A percentile compares a stretch with the other conserved stretches of the same genome.
Evolutionary conservation across 2,113 vertebrate species (phyloP).

Genomic region (Anarhynchus alexandrinus): DNA sequence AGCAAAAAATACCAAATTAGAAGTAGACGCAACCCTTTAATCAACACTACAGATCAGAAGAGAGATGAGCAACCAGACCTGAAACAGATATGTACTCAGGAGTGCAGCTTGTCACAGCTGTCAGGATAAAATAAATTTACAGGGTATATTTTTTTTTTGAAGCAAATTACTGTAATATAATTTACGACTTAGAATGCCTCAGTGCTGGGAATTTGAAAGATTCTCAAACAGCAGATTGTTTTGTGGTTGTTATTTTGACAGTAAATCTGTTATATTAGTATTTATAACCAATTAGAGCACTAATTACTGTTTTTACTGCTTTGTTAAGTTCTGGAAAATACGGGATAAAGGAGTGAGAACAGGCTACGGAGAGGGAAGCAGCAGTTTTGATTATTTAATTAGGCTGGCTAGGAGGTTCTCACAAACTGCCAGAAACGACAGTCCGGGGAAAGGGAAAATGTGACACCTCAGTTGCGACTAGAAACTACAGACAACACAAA

Average conservation of each 20-base stretch:
- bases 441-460: neutral
- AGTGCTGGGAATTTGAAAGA: constrained; percentile 1
- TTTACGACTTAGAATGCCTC: constrained; percentile 4
- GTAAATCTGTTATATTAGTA: constrained; percentile 57
- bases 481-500: neutral
- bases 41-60: neutral
- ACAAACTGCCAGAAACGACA: neutral
- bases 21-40: neutral
- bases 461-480: neutral
- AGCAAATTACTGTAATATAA: constrained; percentile 34
- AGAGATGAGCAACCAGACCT: neutral
- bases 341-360: neutral
- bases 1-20: neutral
- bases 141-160: neutral
- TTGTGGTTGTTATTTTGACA: constrained; percentile 71
- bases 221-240: constrained; percentile 38
- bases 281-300: constrained; percentile 31
- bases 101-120: constrained; percentile 29
- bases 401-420: neutral
- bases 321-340: neutral
- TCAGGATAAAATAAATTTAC: constrained; percentile 30
- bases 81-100: neutral
- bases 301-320: constrained; percentile 36
- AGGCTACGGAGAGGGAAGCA: neutral
- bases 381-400: neutral